Percentiles rank a stretch among this genome's conserved stretches.
phyloP scores from a whole-genome alignment of 1,140 invertebrate species.

The Hyphantria cunea region DNA sequence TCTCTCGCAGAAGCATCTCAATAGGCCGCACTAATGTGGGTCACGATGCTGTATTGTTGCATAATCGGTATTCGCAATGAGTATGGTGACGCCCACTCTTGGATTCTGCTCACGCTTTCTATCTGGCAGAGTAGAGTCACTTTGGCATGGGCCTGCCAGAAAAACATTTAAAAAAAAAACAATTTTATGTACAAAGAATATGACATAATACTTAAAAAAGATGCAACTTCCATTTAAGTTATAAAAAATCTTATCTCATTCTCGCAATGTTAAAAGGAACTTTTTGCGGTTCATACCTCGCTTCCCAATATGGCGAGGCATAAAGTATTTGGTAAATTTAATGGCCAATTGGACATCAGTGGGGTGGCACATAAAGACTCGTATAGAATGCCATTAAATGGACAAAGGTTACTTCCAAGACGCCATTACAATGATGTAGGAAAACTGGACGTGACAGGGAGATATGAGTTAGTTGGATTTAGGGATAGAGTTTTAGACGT shows the following conservation, averaged over 20 bases:
- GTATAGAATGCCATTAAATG: conserved; percentile 10
- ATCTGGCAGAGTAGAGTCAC: no score
- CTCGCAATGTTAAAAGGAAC: not conserved
- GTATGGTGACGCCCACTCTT: no score
- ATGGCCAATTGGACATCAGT: not conserved
- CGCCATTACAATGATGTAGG: not conserved
- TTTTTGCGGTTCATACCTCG: no score
- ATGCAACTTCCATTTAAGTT: not conserved
- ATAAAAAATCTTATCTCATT: not conserved
- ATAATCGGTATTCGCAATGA: no score
- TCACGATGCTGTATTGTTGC: no score
- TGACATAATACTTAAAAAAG: not conserved
- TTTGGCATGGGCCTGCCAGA: no score
- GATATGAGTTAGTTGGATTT: not conserved
- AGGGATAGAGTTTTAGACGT: no score
- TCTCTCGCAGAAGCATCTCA: no score
- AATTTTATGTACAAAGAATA: not conserved
- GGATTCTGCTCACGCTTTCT: no score
- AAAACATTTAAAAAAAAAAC: no score
- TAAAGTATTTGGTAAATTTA: not conserved
- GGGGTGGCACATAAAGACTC: not conserved
- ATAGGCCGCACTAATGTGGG: no score
- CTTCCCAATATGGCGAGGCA: not conserved
- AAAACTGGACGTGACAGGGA: not conserved
- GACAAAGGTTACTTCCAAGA: conserved; percentile 12